Conservation (phyloP, 2,113 vertebrate species). For the Pristiophorus japonicus region DNA sequence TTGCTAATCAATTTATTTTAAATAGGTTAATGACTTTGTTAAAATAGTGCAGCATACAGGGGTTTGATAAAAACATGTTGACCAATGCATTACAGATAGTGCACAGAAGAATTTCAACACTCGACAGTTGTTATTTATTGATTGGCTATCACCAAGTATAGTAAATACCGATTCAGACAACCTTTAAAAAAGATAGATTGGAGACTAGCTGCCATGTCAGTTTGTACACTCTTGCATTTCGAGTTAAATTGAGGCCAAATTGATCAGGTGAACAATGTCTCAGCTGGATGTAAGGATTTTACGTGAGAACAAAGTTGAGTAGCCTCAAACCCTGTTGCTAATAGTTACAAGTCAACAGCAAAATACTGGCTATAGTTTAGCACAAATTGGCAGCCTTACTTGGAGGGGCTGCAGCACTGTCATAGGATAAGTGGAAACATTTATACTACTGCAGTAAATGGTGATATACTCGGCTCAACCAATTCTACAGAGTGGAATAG, state of each 20-base stretch:
- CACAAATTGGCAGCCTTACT: not conserved
- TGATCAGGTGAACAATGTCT: not conserved
- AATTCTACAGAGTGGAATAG: not conserved
- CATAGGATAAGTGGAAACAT: not conserved
- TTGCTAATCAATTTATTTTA: not conserved
- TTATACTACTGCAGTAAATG: not conserved
- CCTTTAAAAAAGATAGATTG: not conserved
- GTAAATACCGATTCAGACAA: not conserved
- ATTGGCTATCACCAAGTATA: not conserved
- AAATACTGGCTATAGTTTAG: not conserved
- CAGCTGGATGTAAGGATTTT: not conserved
- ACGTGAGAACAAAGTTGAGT: not conserved
- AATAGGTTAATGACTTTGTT: not conserved
- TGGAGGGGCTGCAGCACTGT: not conserved
- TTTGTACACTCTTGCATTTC: not conserved
- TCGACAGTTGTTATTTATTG: not conserved
- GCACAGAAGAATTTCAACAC: not conserved
- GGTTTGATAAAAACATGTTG: not conserved
- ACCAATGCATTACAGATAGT: not conserved
- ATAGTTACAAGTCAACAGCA: too few species aligned
- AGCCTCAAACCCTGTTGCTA: not conserved
- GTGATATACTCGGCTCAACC: not conserved
- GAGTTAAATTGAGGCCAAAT: not conserved
- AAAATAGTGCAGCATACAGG: not conserved
- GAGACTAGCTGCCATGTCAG: not conserved